Evolutionary conservation across 2,888 invertebrate genomes (phyloP).

Genomic region (Zeuzera pyrina): DNA sequence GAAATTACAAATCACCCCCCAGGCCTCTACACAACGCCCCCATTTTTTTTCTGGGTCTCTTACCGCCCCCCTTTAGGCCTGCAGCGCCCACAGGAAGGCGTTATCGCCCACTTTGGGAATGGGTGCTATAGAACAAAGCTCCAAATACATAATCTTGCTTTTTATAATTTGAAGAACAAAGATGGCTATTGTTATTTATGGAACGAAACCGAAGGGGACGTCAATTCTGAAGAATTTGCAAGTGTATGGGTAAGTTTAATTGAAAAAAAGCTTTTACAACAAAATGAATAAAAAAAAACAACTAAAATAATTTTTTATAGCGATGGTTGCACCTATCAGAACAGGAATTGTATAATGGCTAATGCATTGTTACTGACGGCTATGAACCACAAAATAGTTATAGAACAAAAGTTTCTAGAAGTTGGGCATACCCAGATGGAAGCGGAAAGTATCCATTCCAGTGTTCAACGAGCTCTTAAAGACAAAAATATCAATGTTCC

Average conservation of each 20-base stretch:
- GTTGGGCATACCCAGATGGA: slow-evolving; percentile 8
- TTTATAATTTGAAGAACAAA: slow-evolving; percentile 8
- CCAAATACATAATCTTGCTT: slow-evolving; percentile 9
- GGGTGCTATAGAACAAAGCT: slow-evolving; percentile 15
- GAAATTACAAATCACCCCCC: too few species aligned
- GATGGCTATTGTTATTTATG: slow-evolving; percentile 13
- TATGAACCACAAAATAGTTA: slow-evolving; percentile 7
- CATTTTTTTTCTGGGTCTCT: too few species aligned
- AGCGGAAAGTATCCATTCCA: slow-evolving; percentile 4
- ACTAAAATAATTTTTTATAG: slow-evolving; percentile 10
- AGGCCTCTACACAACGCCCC: too few species aligned
- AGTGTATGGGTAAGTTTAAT: slow-evolving; percentile 8
- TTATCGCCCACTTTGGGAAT: too few species aligned
- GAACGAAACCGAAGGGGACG: slow-evolving; percentile 9
- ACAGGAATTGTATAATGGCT: slow-evolving; percentile 7
- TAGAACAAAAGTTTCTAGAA: slow-evolving; percentile 9
- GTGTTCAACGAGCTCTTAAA: slow-evolving; percentile 4
- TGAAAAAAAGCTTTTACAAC: slow-evolving; percentile 6
- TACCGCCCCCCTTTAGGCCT: too few species aligned
- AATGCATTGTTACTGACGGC: slow-evolving; percentile 4
- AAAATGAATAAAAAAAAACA: slow-evolving; percentile 6
- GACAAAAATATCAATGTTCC: slow-evolving; percentile 9
- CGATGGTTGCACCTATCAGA: slow-evolving; percentile 10
- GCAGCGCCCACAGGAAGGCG: too few species aligned
- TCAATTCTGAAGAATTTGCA: slow-evolving; percentile 11